Evolutionary conservation across 1,140 invertebrate genomes (phyloP), one percentile per base, ranked within the genome.

Genomic region (Zaprionus taronus): DNA sequence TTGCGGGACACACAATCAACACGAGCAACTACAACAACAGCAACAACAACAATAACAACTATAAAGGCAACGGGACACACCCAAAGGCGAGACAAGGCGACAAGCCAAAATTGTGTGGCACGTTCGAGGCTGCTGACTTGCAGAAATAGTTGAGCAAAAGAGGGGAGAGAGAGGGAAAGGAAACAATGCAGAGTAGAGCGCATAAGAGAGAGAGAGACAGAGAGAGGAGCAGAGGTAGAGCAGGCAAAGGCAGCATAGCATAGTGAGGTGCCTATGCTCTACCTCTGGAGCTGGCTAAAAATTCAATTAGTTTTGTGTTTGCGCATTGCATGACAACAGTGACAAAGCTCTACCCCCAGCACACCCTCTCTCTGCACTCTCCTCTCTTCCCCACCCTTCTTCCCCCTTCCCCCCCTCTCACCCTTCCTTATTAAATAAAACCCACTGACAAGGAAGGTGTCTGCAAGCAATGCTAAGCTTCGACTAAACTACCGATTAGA

Each of bases 251-350:
- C 17, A 56, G 56, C 47, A 15, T 24, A 51, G 38, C 5, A 34
- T 2, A 68, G 64, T 17, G 20, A 51, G 31, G 3, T 34, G 9
- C 9, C 31, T 34, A 9, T 34, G 31, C 9, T 41, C 31, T 41
- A 2, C 5, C 38, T 5, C 36, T 15, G 2, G 2, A 70, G 77
- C 69, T 74, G 72, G 58, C 65, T 51, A 89, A 89, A 87, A 89
- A 89, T 89, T 89, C 84, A 89, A 89, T 89, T 89, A 89, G 84
- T 89, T 89, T 90, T 90, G 81, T 89, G 84, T 89, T 89, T 89
- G 84, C 85, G 79, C 81, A 84, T 89, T 90, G 85, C 84, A 90
- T 89, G 85, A 89, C 84, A 84, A 89, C 85, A 89, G 84, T 77
- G 61, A 77, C 63, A 76, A 63, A 51, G 4, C 24, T 15, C 24